A percentile compares a stretch with the other conserved stretches of the same genome.
These are phyloP conservation scores for Tenebrosternarchus preto DNA, from an alignment of 2,113 vertebrate species.

Conservation along the genomic window DNA sequence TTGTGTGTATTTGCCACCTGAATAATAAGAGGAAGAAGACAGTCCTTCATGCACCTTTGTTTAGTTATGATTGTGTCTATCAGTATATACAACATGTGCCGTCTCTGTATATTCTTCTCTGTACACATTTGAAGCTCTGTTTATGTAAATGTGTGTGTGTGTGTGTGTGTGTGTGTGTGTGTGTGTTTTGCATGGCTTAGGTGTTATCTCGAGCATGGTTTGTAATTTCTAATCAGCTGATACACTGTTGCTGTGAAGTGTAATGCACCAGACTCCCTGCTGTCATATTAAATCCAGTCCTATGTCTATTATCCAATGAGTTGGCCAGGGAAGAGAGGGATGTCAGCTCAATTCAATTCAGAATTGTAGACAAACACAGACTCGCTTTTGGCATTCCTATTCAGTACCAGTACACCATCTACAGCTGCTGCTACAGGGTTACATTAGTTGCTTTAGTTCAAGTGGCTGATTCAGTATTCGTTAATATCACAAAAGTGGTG, in stretches of 20 bases:
- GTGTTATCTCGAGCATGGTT: not conserved
- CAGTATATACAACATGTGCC: too few species aligned
- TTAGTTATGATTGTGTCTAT: too few species aligned
- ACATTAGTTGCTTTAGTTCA: too few species aligned
- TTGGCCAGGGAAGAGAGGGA: not conserved
- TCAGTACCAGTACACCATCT: too few species aligned
- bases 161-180: not conserved
- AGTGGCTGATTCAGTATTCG: too few species aligned
- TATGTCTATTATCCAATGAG: constrained; percentile 4
- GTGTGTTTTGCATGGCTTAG: not conserved
- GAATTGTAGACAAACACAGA: not conserved
- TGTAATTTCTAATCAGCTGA: constrained; percentile 32
- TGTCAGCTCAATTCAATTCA: not conserved
- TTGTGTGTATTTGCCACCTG: too few species aligned
- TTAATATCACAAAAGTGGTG: too few species aligned
- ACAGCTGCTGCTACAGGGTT: too few species aligned
- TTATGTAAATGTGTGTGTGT: constrained; percentile 2
- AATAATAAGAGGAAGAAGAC: too few species aligned
- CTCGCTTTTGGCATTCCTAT: too few species aligned
- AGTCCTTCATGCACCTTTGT: too few species aligned
- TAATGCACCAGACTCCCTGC: constrained; percentile 32
- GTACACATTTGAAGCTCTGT: not conserved
- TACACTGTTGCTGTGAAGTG: constrained; percentile 22
- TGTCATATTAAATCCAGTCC: constrained; percentile 30
- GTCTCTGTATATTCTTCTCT: not conserved